Evolutionary conservation across 1,140 invertebrate genomes (phyloP).

Genomic region (Habropoda laboriosa): DNA sequence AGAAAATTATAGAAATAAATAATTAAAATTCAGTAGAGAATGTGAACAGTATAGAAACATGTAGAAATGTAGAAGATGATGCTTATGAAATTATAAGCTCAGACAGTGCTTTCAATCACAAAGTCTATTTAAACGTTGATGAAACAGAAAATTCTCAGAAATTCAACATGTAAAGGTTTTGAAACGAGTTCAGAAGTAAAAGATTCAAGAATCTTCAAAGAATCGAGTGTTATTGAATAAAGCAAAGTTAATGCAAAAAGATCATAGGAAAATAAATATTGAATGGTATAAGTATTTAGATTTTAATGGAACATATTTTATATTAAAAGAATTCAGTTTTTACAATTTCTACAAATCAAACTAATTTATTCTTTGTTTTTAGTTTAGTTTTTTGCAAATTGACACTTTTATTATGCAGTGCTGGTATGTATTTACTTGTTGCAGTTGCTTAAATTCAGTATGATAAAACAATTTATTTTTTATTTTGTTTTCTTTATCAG

Average conservation of each 20-base stretch:
- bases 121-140: neutral
- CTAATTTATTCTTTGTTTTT: neutral
- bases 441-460: neutral
- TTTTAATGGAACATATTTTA: too few species aligned
- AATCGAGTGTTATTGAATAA: constrained; percentile 28
- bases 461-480: neutral
- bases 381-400: neutral
- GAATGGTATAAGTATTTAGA: neutral
- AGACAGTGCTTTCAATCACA: neutral
- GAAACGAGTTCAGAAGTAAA: neutral
- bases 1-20: neutral
- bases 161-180: neutral
- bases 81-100: neutral
- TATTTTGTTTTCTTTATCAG: constrained; percentile 31
- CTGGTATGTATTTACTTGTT: neutral
- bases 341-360: neutral
- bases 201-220: too few species aligned
- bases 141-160: neutral
- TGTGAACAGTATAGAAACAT: neutral
- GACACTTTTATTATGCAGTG: neutral
- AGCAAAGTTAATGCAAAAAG: neutral
- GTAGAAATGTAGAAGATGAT: neutral
- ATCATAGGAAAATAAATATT: neutral
- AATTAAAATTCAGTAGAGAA: neutral
- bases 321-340: neutral